A percentile compares a stretch with the other conserved stretches of the same genome.
phyloP scores from a whole-genome alignment of 2,113 vertebrate genomes.

The Bos taurus region ARS-UCD2.0 NC_037337.1:22471001-22471500 shows the following conservation, averaged over 20 bases:
- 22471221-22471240: background rate
- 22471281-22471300: no score
- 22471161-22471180: background rate
- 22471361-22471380: no score
- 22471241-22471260: background rate
- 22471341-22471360: no score
- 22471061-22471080: background rate
- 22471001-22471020: constrained; percentile 30
- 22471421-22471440: no score
- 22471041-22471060: background rate
- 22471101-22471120: background rate
- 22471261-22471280: background rate
- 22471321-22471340: no score
- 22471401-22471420: no score
- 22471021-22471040: constrained; percentile 16
- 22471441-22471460: no score
- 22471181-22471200: background rate
- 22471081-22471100: background rate
- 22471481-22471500: no score
- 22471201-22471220: background rate
- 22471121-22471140: background rate
- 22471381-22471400: no score
- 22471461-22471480: no score
- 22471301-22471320: no score
- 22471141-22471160: background rate